Conservation (phyloP, 1,140 invertebrate genomes). For the Penaeus chinensis region DNA sequence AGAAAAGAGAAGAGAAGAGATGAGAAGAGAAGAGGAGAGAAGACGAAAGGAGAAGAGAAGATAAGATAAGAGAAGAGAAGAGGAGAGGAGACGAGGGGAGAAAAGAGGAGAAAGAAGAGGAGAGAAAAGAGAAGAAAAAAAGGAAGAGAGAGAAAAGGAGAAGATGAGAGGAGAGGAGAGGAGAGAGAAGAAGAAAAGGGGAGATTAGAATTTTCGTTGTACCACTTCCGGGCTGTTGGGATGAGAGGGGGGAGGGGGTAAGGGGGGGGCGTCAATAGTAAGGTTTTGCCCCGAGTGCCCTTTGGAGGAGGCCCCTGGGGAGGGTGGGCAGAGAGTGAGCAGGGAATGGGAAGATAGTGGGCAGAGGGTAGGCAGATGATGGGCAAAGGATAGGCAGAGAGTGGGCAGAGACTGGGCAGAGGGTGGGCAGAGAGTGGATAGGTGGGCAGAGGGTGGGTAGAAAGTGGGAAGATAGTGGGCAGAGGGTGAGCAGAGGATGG, state of each 20-base stretch:
- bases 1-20: neutral
- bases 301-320: no score
- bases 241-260: no score
- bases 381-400: neutral
- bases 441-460: neutral
- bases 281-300: no score
- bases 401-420: neutral
- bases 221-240: no score
- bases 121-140: neutral
- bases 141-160: neutral
- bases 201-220: no score
- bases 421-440: neutral
- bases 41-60: no score
- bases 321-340: neutral
- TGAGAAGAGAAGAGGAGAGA: no score
- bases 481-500: neutral
- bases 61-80: no score
- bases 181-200: no score
- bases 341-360: neutral
- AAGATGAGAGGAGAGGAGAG: no score
- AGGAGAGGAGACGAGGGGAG: no score
- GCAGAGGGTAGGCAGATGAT: neutral
- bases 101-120: neutral
- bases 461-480: neutral
- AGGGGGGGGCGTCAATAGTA: no score